Conservation (phyloP, 2,797 vertebrate species). For the Muscicapa striata region DNA sequence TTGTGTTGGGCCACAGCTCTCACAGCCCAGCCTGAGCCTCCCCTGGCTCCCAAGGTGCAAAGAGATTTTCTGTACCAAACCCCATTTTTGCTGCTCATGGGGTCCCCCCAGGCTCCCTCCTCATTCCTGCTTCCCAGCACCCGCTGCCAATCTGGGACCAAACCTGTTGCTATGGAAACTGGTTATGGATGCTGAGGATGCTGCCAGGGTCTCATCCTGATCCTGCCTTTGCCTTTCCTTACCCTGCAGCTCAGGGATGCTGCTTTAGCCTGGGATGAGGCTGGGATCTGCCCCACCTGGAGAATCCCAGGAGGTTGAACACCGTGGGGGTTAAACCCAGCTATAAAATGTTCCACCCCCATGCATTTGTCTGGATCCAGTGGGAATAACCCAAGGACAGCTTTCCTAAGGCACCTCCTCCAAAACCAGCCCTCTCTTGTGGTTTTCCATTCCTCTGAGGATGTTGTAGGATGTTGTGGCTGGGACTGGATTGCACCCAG, state of each 20-base stretch:
- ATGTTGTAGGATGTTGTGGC: not conserved
- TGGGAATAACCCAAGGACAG: not conserved
- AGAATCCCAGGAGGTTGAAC: not conserved
- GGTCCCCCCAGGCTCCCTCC: not conserved
- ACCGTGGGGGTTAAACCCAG: not conserved
- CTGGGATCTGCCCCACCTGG: accelerated
- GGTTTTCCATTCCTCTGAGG: not conserved
- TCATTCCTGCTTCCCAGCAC: not conserved
- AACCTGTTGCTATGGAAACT: constrained; percentile 67
- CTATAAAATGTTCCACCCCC: accelerated
- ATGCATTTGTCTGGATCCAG: not conserved
- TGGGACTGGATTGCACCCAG: not conserved
- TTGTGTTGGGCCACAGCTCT: not conserved
- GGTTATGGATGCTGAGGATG: constrained; percentile 35
- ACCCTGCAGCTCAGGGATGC: accelerated
- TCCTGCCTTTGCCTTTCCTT: not conserved
- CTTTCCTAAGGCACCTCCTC: not conserved
- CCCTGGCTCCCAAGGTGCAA: accelerated
- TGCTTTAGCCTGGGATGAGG: not conserved
- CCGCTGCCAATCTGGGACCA: not conserved
- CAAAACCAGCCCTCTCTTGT: not conserved
- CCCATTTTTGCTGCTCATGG: not conserved
- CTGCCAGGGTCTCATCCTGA: constrained; percentile 64
- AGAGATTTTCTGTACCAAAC: not conserved
- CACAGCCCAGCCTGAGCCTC: not conserved